Percentiles rank a stretch among this genome's conserved stretches.
Evolutionary conservation across 2,113 vertebrate species (phyloP).

Genomic region (Phoenicopterus ruber): DNA sequence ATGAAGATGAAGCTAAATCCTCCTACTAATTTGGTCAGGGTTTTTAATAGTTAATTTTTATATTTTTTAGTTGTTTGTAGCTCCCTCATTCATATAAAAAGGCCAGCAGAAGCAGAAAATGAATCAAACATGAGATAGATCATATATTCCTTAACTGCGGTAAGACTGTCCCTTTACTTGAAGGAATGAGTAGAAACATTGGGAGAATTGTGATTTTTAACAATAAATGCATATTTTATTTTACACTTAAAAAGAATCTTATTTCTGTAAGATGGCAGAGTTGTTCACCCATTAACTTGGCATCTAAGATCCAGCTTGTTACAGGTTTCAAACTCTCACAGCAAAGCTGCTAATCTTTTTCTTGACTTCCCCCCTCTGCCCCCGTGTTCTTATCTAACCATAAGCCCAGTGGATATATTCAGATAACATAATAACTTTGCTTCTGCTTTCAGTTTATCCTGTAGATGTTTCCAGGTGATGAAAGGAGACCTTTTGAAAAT

Average conservation of each 20-base stretch:
- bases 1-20: neutral
- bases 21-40: neutral
- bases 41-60: neutral
- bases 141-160: neutral
- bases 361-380: neutral
- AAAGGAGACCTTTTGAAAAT: constrained; percentile 5
- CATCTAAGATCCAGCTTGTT: neutral
- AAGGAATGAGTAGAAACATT: neutral
- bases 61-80: neutral
- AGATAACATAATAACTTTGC: neutral
- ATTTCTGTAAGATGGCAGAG: neutral
- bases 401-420: neutral
- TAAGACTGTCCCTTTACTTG: neutral
- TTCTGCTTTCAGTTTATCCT: neutral
- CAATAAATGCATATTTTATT: neutral
- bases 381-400: neutral
- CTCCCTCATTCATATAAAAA: neutral
- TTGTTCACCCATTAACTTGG: neutral
- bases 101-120: neutral
- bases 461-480: neutral
- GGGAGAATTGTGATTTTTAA: neutral
- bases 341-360: neutral
- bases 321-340: neutral
- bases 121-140: neutral
- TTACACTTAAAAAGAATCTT: neutral